Conservation (phyloP, 2,797 vertebrate genomes). For the Pseudotriccus pelzelni region DNA sequence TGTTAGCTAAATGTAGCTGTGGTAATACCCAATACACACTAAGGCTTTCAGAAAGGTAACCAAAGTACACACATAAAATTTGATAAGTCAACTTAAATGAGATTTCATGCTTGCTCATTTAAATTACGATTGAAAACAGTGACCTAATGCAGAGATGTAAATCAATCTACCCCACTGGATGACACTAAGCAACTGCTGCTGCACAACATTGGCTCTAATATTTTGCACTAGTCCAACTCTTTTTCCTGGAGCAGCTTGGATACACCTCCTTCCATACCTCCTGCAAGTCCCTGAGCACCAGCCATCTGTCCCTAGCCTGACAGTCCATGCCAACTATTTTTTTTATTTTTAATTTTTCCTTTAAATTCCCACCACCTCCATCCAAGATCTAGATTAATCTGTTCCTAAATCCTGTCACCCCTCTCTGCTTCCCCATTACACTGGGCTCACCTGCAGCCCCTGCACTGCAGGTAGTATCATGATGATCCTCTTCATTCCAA, state of each 20-base stretch:
- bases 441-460: not conserved
- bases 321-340: not conserved
- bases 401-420: not conserved
- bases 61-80: not conserved
- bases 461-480: not conserved
- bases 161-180: not conserved
- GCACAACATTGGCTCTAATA: not conserved
- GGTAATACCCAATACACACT: not conserved
- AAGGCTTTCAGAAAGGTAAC: not conserved
- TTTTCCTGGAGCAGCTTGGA: not conserved
- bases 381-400: not conserved
- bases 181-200: not conserved
- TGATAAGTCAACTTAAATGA: not conserved
- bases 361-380: not conserved
- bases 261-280: not conserved
- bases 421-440: not conserved
- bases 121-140: not conserved
- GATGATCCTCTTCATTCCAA: not conserved
- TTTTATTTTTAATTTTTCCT: not conserved
- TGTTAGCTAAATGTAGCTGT: not conserved
- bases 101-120: not conserved
- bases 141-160: not conserved
- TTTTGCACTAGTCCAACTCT: not conserved
- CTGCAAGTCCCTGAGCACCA: not conserved
- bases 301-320: not conserved